Base-by-base conservation (phyloP, 2,113 vertebrate species). In the Trematocara unimaculatum region DNA sequence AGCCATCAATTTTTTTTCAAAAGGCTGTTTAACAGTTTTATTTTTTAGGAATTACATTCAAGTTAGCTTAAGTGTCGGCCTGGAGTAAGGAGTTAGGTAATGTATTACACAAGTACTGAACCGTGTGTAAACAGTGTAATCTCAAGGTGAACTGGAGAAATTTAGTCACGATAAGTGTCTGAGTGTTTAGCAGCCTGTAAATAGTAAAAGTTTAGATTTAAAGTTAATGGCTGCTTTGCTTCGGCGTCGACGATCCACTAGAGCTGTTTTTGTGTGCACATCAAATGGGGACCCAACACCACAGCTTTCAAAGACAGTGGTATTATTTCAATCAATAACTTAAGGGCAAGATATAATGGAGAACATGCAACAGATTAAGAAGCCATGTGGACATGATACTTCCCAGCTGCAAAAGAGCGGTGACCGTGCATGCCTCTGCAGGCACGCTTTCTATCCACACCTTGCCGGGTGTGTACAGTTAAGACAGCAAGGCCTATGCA, bases 61-160 rank as follows among this genome's bases (percentile, higher is more conserved):
- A 51, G 26, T 77, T n/a, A 33, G 17, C 4, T 51, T 18, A 77
- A 33, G 45, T n/a, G 29, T 77, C 3, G 3, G 42, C 15, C 23
- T 31, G 70, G 70, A 74, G 70, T 49, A 74, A 18, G 1, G 45
- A 31, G 45, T 77, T 51, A 51, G 45, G 70, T 74, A 12, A 74
- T 77, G 72, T 31, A 51, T 51, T 18, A 51, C 42, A n/a, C 0
- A 77, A 49, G 23, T 49, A 77, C 26, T 77, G 45, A 77, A n/a
- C 45, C 0, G 6, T 49, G 84, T 84, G 29, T 70, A 35, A 9
- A 33, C 77, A 51, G 26, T 31, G 72, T 58, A 40, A 83, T 89
- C 82, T 89, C 12, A 89, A 85, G 87, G 85, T 89, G 79, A 89
- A 29, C 26, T 49, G 38, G 67, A 89, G 35, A 81, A 20, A 78